Conservation (phyloP, 30 jellyfish, hydroid and myxozoan genomes). For the Clytia hemisphaerica region DNA sequence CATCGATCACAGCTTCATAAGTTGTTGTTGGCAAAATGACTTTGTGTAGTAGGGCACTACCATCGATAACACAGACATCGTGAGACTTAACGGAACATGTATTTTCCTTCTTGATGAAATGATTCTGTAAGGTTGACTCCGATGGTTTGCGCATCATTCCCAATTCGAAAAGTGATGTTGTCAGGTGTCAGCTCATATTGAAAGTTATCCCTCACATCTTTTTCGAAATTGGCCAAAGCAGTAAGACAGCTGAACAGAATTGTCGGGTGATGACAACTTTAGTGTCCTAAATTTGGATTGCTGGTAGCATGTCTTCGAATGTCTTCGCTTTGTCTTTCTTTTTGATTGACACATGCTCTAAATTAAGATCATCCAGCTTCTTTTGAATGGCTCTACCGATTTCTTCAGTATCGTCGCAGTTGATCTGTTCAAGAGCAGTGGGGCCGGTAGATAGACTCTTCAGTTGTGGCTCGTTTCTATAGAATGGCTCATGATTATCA, state of each 20-base stretch:
- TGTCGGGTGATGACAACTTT: conserved; percentile 26
- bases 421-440: conserved; percentile 11
- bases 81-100: no score
- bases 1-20: no score
- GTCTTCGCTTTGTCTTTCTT: no score
- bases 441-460: conserved; percentile 14
- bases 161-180: conserved; percentile 30
- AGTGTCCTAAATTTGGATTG: no score
- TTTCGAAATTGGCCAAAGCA: conserved; percentile 21
- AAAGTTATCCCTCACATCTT: conserved; percentile 21
- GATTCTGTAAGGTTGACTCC: no score
- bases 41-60: no score
- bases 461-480: conserved; percentile 21
- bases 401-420: conserved; percentile 35
- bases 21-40: no score
- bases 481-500: conserved; percentile 31
- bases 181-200: conserved; percentile 25
- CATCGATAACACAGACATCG: no score
- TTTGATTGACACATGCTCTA: conserved; percentile 15
- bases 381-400: conserved; percentile 21
- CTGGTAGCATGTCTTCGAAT: no score
- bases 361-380: conserved; percentile 12
- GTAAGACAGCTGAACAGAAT: conserved; percentile 28
- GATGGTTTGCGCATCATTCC: no score
- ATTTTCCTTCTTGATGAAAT: no score